A percentile compares a stretch with the other conserved stretches of the same genome.
Evolutionary conservation across 2,797 vertebrate species (phyloP).

Genomic region (Halcyon badia): DNA sequence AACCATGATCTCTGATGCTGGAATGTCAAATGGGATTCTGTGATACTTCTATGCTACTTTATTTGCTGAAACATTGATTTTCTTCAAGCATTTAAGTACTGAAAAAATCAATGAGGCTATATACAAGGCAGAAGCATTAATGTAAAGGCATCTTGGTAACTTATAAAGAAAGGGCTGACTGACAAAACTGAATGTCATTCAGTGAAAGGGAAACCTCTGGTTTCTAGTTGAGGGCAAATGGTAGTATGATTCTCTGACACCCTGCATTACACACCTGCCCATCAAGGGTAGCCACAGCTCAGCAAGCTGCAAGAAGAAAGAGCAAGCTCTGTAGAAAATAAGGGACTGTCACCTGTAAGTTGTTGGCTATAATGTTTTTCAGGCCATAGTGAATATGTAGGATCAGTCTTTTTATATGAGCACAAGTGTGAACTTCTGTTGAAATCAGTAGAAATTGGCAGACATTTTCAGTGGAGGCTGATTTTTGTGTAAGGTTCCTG

Average conservation of each 20-base stretch:
- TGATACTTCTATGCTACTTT: not conserved
- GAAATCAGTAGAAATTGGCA: not conserved
- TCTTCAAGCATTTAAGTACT: slow-evolving; percentile 3
- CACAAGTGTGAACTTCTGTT: not conserved
- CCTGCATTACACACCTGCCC: not conserved
- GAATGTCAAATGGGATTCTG: not conserved
- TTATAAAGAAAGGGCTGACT: not conserved
- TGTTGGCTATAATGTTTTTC: not conserved
- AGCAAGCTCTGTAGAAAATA: not conserved
- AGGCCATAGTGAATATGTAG: not conserved
- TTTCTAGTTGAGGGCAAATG: not conserved
- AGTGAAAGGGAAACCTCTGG: not conserved
- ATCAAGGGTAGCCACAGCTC: not conserved
- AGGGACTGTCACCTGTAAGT: not conserved
- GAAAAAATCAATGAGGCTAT: slow-evolving; percentile 6
- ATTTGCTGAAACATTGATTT: slow-evolving; percentile 53
- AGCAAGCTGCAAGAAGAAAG: not conserved
- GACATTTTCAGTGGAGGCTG: not conserved
- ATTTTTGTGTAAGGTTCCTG: not conserved
- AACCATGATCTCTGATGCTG: not conserved
- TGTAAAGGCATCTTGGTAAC: not conserved
- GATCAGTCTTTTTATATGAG: not conserved
- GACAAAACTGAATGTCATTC: not conserved
- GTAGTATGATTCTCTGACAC: not conserved
- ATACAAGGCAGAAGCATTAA: not conserved